Evolutionary conservation across 2,888 invertebrate species (phyloP).

Genomic region (Protophormia terraenovae): DNA sequence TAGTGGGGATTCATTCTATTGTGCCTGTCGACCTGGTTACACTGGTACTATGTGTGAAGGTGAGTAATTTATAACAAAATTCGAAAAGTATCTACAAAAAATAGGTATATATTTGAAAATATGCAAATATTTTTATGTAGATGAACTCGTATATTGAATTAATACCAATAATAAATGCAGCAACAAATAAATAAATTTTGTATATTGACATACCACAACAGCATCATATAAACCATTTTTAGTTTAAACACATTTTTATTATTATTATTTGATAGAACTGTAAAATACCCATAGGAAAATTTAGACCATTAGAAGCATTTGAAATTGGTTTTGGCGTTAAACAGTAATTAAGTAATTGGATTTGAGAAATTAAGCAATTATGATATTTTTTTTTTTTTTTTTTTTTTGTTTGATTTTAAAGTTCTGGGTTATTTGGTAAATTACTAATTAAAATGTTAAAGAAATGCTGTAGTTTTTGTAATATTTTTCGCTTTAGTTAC

Average conservation of each 20-base stretch:
- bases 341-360: background rate
- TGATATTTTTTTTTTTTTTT: too few species aligned
- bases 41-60: slow-evolving; percentile 91
- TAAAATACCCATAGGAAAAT: background rate
- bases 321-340: background rate
- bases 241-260: background rate
- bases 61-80: slow-evolving; percentile 76
- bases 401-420: too few species aligned
- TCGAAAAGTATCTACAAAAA: slow-evolving; percentile 4
- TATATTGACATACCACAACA: slow-evolving; percentile 17
- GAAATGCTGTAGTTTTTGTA: too few species aligned
- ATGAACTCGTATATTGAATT: background rate
- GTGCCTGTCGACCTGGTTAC: slow-evolving; percentile 90
- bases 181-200: background rate
- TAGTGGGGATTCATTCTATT: slow-evolving; percentile 88
- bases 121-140: background rate
- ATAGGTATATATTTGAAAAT: background rate
- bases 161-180: background rate
- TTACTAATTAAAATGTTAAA: too few species aligned
- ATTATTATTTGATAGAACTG: background rate
- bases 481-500: too few species aligned
- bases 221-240: background rate
- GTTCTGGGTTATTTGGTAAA: too few species aligned
- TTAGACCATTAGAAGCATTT: background rate
- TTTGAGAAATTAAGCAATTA: too few species aligned